These are phyloP conservation scores for Grapholita molesta DNA, from an alignment of 1,140 invertebrate genomes.

Conservation along the genomic window DNA sequence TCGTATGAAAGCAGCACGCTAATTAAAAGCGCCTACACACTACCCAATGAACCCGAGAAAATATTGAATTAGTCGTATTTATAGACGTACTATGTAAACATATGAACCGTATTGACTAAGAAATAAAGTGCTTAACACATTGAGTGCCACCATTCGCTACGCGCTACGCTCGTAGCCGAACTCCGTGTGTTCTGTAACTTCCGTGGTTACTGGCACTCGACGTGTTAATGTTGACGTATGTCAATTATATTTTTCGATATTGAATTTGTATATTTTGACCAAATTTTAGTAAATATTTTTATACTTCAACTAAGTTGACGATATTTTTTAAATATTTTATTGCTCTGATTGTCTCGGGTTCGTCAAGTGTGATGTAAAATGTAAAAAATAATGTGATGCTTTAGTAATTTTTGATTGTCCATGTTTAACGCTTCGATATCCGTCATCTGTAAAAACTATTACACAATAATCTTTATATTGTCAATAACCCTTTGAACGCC, in stretches of 20 bases:
- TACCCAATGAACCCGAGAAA: neutral
- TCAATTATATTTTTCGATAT: neutral
- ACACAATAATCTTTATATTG: neutral
- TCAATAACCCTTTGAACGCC: too few species aligned
- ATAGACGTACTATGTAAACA: neutral
- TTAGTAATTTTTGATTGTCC: neutral
- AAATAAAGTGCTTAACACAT: neutral
- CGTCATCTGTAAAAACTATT: neutral
- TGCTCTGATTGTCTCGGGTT: neutral
- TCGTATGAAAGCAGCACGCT: too few species aligned
- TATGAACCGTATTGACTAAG: neutral
- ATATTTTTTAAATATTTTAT: neutral
- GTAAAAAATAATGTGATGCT: too few species aligned
- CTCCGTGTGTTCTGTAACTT: too few species aligned
- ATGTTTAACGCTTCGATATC: neutral
- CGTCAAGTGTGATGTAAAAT: too few species aligned
- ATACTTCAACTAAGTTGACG: neutral
- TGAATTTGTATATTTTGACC: neutral
- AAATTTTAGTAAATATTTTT: neutral
- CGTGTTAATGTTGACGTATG: neutral
- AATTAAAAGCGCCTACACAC: neutral
- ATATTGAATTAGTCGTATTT: neutral
- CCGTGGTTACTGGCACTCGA: too few species aligned
- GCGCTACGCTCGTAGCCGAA: too few species aligned
- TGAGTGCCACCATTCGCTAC: too few species aligned